A percentile compares a stretch with the other conserved stretches of the same genome.
Conservation (phyloP, 2,888 invertebrate species). For the Chrysolina americana region DNA sequence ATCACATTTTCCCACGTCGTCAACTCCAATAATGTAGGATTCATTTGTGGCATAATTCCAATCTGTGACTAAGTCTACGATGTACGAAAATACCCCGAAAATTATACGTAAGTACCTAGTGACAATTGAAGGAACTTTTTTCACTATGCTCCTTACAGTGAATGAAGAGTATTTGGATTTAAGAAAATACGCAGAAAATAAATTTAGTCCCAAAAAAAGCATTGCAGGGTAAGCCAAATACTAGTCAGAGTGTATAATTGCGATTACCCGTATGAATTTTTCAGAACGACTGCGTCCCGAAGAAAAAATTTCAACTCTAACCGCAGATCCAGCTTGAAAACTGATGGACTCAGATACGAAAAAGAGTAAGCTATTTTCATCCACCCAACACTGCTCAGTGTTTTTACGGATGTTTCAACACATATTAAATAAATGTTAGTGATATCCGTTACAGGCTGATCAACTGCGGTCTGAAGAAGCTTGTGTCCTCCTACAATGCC, state of each 20-base stretch:
- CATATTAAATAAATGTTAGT: constrained; percentile 32
- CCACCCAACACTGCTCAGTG: background rate
- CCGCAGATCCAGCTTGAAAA: constrained; percentile 32
- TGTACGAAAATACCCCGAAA: constrained; percentile 38
- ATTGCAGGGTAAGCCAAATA: constrained; percentile 33
- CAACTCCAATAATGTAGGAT: constrained; percentile 16
- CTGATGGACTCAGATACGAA: constrained; percentile 40
- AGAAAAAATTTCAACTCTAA: constrained; percentile 30
- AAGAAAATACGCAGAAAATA: constrained; percentile 39
- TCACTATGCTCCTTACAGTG: constrained; percentile 43
- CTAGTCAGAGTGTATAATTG: background rate
- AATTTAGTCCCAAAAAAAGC: constrained; percentile 33
- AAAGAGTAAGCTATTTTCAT: constrained; percentile 43
- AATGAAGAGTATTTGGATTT: constrained; percentile 53
- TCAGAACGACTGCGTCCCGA: constrained; percentile 26
- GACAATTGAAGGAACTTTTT: background rate
- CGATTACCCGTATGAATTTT: constrained; percentile 19
- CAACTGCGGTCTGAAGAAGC: constrained; percentile 48
- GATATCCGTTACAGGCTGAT: constrained; percentile 46
- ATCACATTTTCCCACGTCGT: constrained; percentile 7
- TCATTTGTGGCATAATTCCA: background rate
- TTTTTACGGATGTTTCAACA: background rate
- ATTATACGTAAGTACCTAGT: constrained; percentile 43
- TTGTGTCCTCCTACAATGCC: constrained; percentile 44
- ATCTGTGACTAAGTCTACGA: background rate